Evolutionary conservation across 2,113 vertebrate genomes (phyloP).

Genomic region (Pseudopodoces humilis): DNA sequence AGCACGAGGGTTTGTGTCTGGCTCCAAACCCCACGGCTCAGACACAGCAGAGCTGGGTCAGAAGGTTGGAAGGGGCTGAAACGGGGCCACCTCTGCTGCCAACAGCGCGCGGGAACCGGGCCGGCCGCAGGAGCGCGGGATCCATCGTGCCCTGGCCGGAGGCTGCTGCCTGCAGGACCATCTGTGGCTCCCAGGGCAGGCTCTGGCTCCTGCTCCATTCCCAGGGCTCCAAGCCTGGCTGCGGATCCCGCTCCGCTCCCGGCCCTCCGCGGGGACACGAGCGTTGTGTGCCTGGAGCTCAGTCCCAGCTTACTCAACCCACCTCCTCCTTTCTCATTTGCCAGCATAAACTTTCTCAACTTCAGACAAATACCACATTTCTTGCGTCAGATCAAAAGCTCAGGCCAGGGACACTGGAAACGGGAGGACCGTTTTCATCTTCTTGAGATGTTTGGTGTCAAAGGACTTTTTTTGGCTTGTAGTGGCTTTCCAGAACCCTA

Average conservation of each 20-base stretch:
- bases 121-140: not conserved
- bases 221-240: not conserved
- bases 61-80: not conserved
- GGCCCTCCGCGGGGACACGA: not conserved
- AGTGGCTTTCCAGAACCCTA: conserved; percentile 29
- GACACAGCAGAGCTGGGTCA: not conserved
- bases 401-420: conserved; percentile 51
- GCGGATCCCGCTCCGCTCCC: fast-evolving
- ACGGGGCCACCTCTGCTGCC: not conserved
- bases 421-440: conserved; percentile 48
- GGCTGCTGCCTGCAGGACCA: not conserved
- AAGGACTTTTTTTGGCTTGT: conserved; percentile 41
- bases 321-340: conserved; percentile 24
- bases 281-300: not conserved
- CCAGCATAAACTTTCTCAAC: conserved; percentile 50
- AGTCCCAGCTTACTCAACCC: conserved; percentile 43
- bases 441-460: conserved; percentile 47
- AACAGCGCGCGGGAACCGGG: fast-evolving
- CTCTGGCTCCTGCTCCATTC: not conserved
- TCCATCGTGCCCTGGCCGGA: not conserved
- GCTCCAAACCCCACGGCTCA: not conserved
- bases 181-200: not conserved
- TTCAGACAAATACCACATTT: conserved; percentile 47
- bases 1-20: not conserved
- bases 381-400: conserved; percentile 33